Evolutionary conservation across 1,140 invertebrate genomes (phyloP).

Genomic region (Helicoverpa armigera): DNA sequence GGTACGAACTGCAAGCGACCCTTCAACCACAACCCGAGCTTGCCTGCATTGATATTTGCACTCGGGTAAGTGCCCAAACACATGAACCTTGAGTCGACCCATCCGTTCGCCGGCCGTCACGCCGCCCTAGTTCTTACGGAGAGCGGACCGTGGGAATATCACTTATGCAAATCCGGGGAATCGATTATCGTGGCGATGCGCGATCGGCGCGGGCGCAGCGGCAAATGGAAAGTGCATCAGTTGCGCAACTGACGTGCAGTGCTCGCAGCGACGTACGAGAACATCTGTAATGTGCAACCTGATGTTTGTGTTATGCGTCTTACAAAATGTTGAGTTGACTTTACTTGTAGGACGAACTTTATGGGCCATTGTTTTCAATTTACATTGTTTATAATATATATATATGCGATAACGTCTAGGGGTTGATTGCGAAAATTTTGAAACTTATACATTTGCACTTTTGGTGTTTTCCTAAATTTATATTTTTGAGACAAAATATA

Average conservation of each 20-base stretch:
- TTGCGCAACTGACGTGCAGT: slow-evolving; percentile 63
- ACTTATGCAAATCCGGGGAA: slow-evolving; percentile 81
- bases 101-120: slow-evolving; percentile 75
- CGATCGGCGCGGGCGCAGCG: slow-evolving; percentile 66
- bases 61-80: slow-evolving; percentile 39
- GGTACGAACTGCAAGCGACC: slow-evolving; percentile 23
- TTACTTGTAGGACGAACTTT: not conserved
- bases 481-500: not conserved
- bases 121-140: slow-evolving; percentile 71
- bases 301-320: not conserved
- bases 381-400: too few species aligned
- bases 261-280: slow-evolving; percentile 52
- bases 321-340: slow-evolving; percentile 20
- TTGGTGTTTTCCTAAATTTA: not conserved
- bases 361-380: not conserved
- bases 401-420: not conserved
- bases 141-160: slow-evolving; percentile 74
- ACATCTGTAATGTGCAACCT: slow-evolving; percentile 49
- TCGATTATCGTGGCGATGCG: slow-evolving; percentile 76
- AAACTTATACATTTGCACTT: too few species aligned
- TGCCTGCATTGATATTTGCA: not conserved
- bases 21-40: slow-evolving; percentile 22
- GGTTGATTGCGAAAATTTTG: too few species aligned
- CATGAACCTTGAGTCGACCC: slow-evolving; percentile 61
- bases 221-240: slow-evolving; percentile 80